A percentile compares a stretch with the other conserved stretches of the same genome.
These are phyloP conservation scores for Drosophila funebris DNA, from an alignment of 1,140 invertebrate genomes.

Conservation along the genomic window DNA sequence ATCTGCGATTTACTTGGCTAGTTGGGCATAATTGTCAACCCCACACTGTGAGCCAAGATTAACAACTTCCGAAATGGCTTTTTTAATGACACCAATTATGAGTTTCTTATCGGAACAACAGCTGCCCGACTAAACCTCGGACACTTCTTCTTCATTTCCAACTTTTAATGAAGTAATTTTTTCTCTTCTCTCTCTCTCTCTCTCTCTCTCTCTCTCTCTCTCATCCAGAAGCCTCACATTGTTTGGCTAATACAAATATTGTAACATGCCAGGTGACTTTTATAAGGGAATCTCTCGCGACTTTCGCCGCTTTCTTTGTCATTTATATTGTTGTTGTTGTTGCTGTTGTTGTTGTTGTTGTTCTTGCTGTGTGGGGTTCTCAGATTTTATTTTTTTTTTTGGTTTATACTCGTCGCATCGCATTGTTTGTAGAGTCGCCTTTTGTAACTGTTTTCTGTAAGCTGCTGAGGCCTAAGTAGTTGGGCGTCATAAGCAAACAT, in stretches of 20 bases:
- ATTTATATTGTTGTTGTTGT: conserved; percentile 60
- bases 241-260: conserved; percentile 51
- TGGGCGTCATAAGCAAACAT: conserved; percentile 50
- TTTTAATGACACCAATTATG: conserved; percentile 81
- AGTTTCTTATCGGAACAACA: conserved; percentile 75
- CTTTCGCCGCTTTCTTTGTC: conserved; percentile 67
- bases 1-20: conserved; percentile 43
- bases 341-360: too few species aligned
- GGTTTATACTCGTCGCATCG: neutral
- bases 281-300: conserved; percentile 13
- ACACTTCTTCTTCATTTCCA: conserved; percentile 58
- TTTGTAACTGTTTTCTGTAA: conserved; percentile 7
- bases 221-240: conserved; percentile 19
- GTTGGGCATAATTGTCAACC: conserved; percentile 69
- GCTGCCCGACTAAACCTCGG: conserved; percentile 39
- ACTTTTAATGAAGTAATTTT: conserved; percentile 81
- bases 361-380: conserved; percentile 28
- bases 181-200: conserved; percentile 48
- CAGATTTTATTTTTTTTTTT: conserved; percentile 9
- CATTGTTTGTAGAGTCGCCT: neutral
- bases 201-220: too few species aligned
- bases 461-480: conserved; percentile 42
- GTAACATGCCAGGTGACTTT: conserved; percentile 52
- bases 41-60: conserved; percentile 55
- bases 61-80: conserved; percentile 80